These are phyloP conservation scores for Ennomos fuscantarius DNA, from an alignment of 2,888 invertebrate genomes.

Conservation along the genomic window DNA sequence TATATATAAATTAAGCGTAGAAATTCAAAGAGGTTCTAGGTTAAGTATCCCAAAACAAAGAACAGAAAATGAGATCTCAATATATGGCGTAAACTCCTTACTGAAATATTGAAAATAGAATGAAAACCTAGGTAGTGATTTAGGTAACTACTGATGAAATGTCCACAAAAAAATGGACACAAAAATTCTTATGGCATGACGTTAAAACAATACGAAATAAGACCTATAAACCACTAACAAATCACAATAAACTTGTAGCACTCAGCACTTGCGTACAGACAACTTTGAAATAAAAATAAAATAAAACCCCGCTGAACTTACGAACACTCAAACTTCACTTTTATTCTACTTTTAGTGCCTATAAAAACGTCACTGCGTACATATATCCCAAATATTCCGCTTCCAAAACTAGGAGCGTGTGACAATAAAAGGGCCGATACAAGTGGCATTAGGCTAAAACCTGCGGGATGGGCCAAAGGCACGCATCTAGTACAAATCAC, in stretches of 20 bases:
- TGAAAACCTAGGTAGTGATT: too few species aligned
- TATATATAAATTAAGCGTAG: too few species aligned
- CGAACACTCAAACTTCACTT: slow-evolving; percentile 73
- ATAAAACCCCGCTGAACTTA: slow-evolving; percentile 66
- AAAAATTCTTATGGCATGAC: background rate
- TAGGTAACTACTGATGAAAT: too few species aligned
- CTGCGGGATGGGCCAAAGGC: slow-evolving; percentile 70
- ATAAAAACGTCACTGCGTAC: slow-evolving; percentile 77
- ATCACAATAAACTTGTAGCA: slow-evolving; percentile 38
- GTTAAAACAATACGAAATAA: slow-evolving; percentile 11
- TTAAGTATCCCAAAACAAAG: too few species aligned
- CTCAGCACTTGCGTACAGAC: slow-evolving; percentile 29
- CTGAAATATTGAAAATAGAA: too few species aligned
- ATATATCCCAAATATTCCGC: slow-evolving; percentile 73
- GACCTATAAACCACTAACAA: slow-evolving; percentile 20
- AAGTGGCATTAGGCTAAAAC: slow-evolving; percentile 78
- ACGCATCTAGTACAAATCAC: slow-evolving; percentile 65
- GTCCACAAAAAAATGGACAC: too few species aligned
- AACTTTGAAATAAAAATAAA: slow-evolving; percentile 49
- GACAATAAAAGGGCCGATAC: slow-evolving; percentile 80
- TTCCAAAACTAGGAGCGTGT: slow-evolving; percentile 75
- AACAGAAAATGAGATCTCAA: too few species aligned
- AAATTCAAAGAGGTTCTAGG: too few species aligned
- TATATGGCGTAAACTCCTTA: too few species aligned
- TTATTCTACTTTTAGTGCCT: slow-evolving; percentile 72